phyloP scores from a whole-genome alignment of 2,888 invertebrate species.

The Sinhomidia bicolor region DNA sequence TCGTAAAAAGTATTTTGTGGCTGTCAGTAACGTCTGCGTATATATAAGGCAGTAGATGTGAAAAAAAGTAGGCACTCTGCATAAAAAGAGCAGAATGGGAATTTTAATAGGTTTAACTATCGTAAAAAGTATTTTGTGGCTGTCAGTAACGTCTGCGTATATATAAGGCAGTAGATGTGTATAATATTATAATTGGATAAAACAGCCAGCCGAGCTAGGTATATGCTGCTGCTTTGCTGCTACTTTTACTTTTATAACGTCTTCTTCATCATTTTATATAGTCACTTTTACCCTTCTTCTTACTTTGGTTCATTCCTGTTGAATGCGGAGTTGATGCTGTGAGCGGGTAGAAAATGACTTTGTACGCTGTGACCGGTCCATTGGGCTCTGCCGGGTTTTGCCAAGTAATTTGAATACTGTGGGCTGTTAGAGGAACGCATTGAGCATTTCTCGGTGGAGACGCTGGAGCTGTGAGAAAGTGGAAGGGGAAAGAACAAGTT shows the following conservation, averaged over 20 bases:
- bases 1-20: slow-evolving; percentile 27
- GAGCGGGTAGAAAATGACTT: slow-evolving; percentile 77
- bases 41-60: background rate
- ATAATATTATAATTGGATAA: slow-evolving; percentile 49
- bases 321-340: background rate
- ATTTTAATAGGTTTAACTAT: slow-evolving; percentile 18
- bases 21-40: slow-evolving; percentile 15
- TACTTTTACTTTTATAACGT: background rate
- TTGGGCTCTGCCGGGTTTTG: slow-evolving; percentile 76
- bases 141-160: slow-evolving; percentile 9
- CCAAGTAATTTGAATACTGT: slow-evolving; percentile 79
- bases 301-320: slow-evolving; percentile 64
- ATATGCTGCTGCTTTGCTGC: too few relatives aligned
- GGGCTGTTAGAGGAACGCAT: slow-evolving; percentile 76
- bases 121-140: slow-evolving; percentile 27
- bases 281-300: slow-evolving; percentile 29
- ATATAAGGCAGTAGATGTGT: slow-evolving; percentile 6
- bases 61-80: background rate
- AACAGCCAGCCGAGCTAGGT: background rate
- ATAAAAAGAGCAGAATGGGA: background rate
- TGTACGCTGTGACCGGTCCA: slow-evolving; percentile 78
- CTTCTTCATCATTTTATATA: background rate
- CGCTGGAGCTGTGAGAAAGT: slow-evolving; percentile 70
- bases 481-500: background rate
- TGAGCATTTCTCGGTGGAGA: slow-evolving; percentile 75